A percentile compares a stretch with the other conserved stretches of the same genome.
Evolutionary conservation across 2,797 vertebrate genomes (phyloP).

Genomic region (Girardinus metallicus): DNA sequence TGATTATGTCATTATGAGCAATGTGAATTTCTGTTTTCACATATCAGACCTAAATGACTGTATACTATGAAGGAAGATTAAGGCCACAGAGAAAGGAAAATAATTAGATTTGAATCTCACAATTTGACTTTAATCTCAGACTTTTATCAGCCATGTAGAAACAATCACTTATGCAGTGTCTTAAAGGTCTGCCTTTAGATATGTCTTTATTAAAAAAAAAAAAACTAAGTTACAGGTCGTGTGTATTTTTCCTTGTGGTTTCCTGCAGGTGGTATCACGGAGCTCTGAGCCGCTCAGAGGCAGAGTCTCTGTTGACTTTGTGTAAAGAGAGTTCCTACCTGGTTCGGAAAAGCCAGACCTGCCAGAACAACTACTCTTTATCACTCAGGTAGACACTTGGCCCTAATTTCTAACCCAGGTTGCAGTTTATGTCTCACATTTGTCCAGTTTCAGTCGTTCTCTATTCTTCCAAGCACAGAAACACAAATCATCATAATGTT

Average conservation of each 20-base stretch:
- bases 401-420: neutral
- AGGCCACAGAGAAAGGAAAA: neutral
- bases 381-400: slow-evolving; percentile 87
- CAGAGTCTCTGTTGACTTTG: slow-evolving; percentile 88
- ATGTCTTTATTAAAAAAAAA: neutral
- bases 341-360: slow-evolving; percentile 92
- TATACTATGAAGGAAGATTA: neutral
- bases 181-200: neutral
- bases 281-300: slow-evolving; percentile 86
- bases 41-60: neutral
- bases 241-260: slow-evolving; percentile 3
- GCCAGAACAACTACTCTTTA: slow-evolving; percentile 88
- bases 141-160: neutral
- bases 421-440: too few relatives aligned
- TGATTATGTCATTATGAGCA: neutral
- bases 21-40: neutral
- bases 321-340: slow-evolving; percentile 96
- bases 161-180: neutral
- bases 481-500: neutral
- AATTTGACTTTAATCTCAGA: neutral
- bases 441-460: neutral
- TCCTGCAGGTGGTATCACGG: slow-evolving; percentile 93
- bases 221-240: neutral
- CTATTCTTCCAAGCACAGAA: neutral
- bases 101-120: neutral